A percentile compares a stretch with the other conserved stretches of the same genome.
Evolutionary conservation across 1,140 invertebrate genomes (phyloP).

Genomic region (Olivierus martensii): DNA sequence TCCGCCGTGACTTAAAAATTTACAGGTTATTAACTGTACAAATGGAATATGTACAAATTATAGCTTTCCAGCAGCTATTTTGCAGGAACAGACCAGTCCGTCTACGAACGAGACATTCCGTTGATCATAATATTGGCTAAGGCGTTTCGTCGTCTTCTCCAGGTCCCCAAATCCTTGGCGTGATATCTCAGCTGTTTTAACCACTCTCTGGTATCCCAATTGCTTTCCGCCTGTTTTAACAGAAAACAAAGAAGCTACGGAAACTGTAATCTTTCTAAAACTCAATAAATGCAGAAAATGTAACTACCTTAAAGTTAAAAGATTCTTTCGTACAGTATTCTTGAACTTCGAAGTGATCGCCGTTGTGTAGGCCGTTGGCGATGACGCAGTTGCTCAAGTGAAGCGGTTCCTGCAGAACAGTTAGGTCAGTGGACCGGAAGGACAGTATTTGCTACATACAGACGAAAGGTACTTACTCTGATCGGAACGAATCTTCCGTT

Average conservation of each 20-base stretch:
- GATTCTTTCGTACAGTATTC: conserved; percentile 84
- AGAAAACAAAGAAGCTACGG: conserved; percentile 22
- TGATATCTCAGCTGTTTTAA: conserved; percentile 76
- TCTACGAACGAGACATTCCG: conserved; percentile 4
- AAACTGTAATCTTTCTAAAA: not conserved
- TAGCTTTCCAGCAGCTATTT: not conserved
- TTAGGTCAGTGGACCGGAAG: not conserved
- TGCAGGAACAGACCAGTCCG: not conserved
- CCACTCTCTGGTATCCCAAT: conserved; percentile 68
- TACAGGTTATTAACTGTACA: not conserved
- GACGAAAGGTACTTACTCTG: conserved; percentile 47
- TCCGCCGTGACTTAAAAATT: not conserved
- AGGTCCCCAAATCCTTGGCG: conserved; percentile 74
- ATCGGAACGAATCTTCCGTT: conserved; percentile 69
- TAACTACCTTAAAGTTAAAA: conserved; percentile 76
- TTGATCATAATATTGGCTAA: conserved; percentile 84
- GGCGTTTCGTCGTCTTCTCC: conserved; percentile 78
- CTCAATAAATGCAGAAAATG: not conserved
- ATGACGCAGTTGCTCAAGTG: conserved; percentile 80
- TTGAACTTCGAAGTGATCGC: conserved; percentile 90
- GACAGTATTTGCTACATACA: too few relatives aligned
- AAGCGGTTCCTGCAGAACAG: conserved; percentile 75
- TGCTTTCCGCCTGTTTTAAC: conserved; percentile 60
- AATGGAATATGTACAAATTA: not conserved
- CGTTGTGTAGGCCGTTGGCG: conserved; percentile 62